These are phyloP conservation scores for Ectropis crepuscularia DNA, from an alignment of 2,888 invertebrate genomes.

Conservation along the genomic window DNA sequence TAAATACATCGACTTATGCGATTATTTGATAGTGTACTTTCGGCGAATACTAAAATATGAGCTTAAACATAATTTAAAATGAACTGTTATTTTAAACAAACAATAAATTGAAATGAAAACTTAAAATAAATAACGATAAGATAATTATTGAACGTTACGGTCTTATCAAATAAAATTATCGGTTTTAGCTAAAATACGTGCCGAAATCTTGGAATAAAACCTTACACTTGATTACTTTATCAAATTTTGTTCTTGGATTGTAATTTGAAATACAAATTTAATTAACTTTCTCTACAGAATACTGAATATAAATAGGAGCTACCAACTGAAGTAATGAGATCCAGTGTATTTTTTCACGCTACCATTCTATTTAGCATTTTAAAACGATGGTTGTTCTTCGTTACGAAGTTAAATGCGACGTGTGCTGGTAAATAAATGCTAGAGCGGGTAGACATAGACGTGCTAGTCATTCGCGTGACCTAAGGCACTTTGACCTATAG, in stretches of 20 bases:
- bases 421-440: conserved; percentile 18
- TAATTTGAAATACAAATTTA: not conserved
- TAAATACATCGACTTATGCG: too few relatives aligned
- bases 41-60: too few relatives aligned
- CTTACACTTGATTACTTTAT: not conserved
- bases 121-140: too few relatives aligned
- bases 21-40: too few relatives aligned
- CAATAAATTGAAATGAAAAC: too few relatives aligned
- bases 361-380: conserved; percentile 27
- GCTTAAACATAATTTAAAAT: too few relatives aligned
- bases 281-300: conserved; percentile 12
- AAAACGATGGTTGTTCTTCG: conserved; percentile 25
- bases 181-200: too few relatives aligned
- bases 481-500: conserved; percentile 14
- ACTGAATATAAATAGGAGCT: conserved; percentile 6
- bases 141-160: too few relatives aligned
- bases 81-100: too few relatives aligned
- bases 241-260: conserved; percentile 1
- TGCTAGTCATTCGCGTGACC: conserved; percentile 16
- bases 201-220: too few relatives aligned
- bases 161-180: too few relatives aligned
- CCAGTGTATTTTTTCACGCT: conserved; percentile 19
- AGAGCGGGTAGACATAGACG: conserved; percentile 5
- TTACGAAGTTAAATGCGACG: conserved; percentile 17
- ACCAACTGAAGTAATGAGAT: conserved; percentile 16